Evolutionary conservation across 1,140 invertebrate genomes (phyloP), one percentile per base, ranked within the genome.

Genomic region (Drosophila suzukii): DNA sequence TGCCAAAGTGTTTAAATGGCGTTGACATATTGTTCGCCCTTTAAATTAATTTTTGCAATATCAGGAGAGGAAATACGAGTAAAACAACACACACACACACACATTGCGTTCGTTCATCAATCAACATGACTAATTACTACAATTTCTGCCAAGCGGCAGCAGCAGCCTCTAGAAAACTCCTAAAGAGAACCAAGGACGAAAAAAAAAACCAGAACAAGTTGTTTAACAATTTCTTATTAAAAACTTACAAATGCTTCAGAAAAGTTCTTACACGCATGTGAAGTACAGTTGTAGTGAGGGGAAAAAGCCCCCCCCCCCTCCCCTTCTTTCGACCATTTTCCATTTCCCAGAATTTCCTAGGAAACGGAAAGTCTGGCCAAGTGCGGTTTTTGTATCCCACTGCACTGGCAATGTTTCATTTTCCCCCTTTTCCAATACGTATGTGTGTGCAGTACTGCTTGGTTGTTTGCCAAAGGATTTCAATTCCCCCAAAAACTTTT

Each of bases 191-290:
- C 38, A 65, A 34, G 44, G 41, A 59, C 36, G 47, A 34, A 54
- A 59, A 47, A 62, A 66, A 67, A 78, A 71, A 73, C 71, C 65
- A 56, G 50, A 68, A 89, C 84, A 84, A 81, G 43, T 75, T 89
- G 61, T 84, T 89, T 81, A 89, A 89, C 81, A 89, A 84, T 89
- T 89, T 89, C 79, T 89, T 89, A 89, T 89, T 89, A 84, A 84
- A 89, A 89, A 81, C 74, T 89, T 83, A 65, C 60, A 51, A 63
- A 78, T 66, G 70, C 74, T 81, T 74, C 39, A 74, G 61, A 71
- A 68, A 88, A 86, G 57, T 84, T 84, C 61, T 56, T 62, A 74
- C 79, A 65, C 58, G 75, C 79, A 81, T 77, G 73, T 77, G 74
- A 68, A 75, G 72, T 73, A 50, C 46, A 20, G 27, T 50, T n/a